phyloP scores from a whole-genome alignment of 2,797 vertebrate species.

The Eidolon dupreanum region DNA sequence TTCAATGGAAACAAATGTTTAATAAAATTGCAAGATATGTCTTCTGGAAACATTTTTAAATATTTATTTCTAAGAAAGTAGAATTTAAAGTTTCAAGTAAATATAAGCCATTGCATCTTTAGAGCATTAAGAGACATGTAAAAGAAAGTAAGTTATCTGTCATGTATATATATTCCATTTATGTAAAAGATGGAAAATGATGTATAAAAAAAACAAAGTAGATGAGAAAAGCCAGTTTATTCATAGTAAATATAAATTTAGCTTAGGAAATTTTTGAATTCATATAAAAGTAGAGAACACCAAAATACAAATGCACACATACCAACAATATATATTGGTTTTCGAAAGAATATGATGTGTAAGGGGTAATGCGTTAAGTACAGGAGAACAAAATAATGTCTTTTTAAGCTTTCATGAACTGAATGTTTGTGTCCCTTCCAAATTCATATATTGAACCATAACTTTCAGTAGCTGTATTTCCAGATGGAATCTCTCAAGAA shows the following conservation, averaged over 20 bases:
- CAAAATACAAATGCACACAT: neutral
- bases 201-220: neutral
- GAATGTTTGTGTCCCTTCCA: neutral
- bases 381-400: neutral
- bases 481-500: neutral
- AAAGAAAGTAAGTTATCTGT: neutral
- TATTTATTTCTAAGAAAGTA: neutral
- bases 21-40: neutral
- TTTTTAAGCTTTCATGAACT: neutral
- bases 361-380: neutral
- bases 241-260: neutral
- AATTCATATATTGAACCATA: neutral
- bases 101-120: neutral
- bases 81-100: neutral
- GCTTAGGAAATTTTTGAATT: neutral
- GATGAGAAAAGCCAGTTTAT: neutral
- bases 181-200: neutral
- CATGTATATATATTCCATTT: neutral
- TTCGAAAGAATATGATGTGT: neutral
- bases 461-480: neutral
- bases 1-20: neutral
- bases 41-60: slow-evolving; percentile 39
- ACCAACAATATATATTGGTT: neutral
- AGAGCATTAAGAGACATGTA: neutral
- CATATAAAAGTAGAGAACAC: neutral